Percentiles rank a stretch among this genome's conserved stretches.
These are phyloP conservation scores for Sebastes paucispinis DNA, from an alignment of 2,797 vertebrate genomes.

Conservation along the genomic window DNA sequence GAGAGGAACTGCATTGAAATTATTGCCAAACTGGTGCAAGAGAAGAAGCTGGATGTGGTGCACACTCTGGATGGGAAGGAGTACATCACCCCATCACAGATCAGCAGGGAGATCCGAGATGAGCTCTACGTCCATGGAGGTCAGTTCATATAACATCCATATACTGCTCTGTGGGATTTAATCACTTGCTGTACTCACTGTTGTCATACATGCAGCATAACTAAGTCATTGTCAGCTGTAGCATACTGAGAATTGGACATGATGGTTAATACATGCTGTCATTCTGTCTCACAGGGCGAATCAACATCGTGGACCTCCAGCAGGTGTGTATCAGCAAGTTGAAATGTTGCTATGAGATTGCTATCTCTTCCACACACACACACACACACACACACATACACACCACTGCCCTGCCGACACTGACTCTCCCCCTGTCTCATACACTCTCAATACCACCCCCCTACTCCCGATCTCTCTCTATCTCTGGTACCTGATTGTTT, in stretches of 20 bases:
- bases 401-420: no score
- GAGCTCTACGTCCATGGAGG: conserved; percentile 92
- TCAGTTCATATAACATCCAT: conserved; percentile 59
- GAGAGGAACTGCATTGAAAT: conserved; percentile 98
- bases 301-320: conserved; percentile 96
- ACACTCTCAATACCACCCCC: no score
- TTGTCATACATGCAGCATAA: accelerated
- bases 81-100: conserved; percentile 93
- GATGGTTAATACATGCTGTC: not conserved
- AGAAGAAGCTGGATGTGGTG: conserved; percentile 94
- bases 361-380: no score
- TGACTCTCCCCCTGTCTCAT: no score
- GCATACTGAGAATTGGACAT: not conserved
- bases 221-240: not conserved
- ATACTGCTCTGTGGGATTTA: accelerated
- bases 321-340: conserved; percentile 81
- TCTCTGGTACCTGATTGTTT: no score
- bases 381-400: no score
- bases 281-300: conserved; percentile 82
- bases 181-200: not conserved
- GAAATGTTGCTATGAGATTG: not conserved
- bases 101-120: conserved; percentile 90
- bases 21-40: conserved; percentile 89
- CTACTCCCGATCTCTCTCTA: no score
- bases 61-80: conserved; percentile 97